Conservation (phyloP, 2,113 vertebrate species). For the Syngnathus floridae region DNA sequence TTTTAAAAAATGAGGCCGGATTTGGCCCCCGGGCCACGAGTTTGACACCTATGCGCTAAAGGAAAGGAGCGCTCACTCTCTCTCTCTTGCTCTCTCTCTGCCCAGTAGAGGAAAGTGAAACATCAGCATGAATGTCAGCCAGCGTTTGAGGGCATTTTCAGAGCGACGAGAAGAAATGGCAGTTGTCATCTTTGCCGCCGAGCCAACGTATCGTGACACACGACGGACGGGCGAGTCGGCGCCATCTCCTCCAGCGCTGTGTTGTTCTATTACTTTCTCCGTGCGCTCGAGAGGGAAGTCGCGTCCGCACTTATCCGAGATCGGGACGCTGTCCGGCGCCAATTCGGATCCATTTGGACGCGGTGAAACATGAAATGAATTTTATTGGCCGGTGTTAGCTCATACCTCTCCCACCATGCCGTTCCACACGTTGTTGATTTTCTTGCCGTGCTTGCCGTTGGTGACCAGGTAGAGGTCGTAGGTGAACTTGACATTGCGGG, state of each 20-base stretch:
- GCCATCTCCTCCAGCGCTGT: not conserved
- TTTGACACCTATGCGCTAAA: no score
- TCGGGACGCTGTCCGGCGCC: not conserved
- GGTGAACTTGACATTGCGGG: slow-evolving; percentile 92
- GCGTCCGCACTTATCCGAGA: not conserved
- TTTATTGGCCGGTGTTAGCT: not conserved
- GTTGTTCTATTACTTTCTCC: not conserved
- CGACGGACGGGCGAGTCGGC: not conserved
- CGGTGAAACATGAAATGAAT: slow-evolving; percentile 4
- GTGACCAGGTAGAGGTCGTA: slow-evolving; percentile 96
- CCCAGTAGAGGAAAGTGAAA: slow-evolving; percentile 13
- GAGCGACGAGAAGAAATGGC: slow-evolving; percentile 32
- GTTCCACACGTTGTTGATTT: slow-evolving; percentile 97
- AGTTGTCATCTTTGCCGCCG: slow-evolving; percentile 34
- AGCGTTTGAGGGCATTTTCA: slow-evolving; percentile 39
- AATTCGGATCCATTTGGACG: not conserved
- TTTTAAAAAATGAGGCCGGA: no score
- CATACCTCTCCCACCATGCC: slow-evolving; percentile 96
- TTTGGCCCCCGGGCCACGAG: no score
- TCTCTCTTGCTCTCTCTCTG: not conserved
- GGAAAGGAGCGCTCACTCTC: not conserved
- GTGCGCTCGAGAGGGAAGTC: not conserved
- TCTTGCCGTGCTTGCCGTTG: slow-evolving; percentile 97
- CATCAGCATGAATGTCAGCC: slow-evolving; percentile 44
- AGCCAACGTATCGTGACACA: slow-evolving; percentile 29